phyloP scores from a whole-genome alignment of 2,797 vertebrate genomes.

The Naso thynnoides region DNA sequence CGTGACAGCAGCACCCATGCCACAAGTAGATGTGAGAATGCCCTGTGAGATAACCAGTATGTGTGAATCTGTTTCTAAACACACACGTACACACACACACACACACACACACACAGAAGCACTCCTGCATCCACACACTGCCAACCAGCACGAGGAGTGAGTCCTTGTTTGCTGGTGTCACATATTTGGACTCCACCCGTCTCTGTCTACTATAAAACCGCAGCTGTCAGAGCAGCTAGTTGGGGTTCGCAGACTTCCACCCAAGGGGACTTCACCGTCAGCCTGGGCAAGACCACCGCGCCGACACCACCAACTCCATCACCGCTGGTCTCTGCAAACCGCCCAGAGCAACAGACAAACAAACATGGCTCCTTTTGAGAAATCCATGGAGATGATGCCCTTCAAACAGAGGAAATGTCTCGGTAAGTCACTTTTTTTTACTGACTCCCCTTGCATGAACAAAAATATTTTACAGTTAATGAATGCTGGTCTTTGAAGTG shows the following conservation, averaged over 20 bases:
- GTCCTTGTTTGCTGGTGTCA: constrained; percentile 58
- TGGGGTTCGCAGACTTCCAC: constrained; percentile 77
- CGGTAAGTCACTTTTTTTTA: constrained; percentile 68
- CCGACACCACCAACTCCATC: constrained; percentile 38
- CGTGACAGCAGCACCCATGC: constrained; percentile 59
- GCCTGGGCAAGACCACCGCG: constrained; percentile 57
- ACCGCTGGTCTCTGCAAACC: constrained; percentile 41
- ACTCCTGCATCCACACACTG: constrained; percentile 12
- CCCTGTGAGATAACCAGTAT: constrained; percentile 64
- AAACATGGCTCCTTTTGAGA: constrained; percentile 87
- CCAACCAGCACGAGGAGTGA: constrained; percentile 37
- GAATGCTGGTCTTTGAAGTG: neutral
- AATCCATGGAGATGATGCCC: constrained; percentile 85
- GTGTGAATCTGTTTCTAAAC: constrained; percentile 68
- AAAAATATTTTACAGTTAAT: too few species aligned
- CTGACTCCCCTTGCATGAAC: neutral
- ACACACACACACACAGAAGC: constrained; percentile 17
- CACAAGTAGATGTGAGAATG: constrained; percentile 69
- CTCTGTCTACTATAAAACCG: constrained; percentile 74
- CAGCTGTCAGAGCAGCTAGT: neutral
- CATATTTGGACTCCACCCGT: constrained; percentile 69
- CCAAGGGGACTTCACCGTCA: constrained; percentile 74
- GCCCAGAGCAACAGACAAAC: constrained; percentile 44
- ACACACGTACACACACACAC: constrained; percentile 14
- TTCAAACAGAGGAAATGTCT: constrained; percentile 89